Evolutionary conservation across 2,797 vertebrate species (phyloP), one percentile per base, ranked within the genome.

Genomic region (Atherinosoma microstoma): DNA sequence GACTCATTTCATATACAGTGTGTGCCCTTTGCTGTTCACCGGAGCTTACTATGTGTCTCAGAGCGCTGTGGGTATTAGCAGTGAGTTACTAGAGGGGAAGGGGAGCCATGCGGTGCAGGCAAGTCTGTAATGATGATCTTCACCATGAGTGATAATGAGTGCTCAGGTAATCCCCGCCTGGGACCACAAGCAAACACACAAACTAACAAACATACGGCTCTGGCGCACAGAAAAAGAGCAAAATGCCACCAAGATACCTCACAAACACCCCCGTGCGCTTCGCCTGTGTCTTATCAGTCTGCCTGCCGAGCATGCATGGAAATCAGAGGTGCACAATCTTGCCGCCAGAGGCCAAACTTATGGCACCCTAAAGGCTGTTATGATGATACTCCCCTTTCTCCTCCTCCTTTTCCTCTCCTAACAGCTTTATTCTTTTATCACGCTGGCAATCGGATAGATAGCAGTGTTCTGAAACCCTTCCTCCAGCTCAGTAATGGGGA

Each of bases 381-480:
- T 73, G 76, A 77, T 70, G 80, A 83, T 85, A 78, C 78, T 56
- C 65, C 34, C 69, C 57, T 51, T 70, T 58, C 51, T 62, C n/a
- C 45, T 65, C 70, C 66, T 60, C 61, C 36, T 82, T 70, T 61
- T 78, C 65, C 77, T 73, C 67, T 83, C 71, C 45, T 71, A 85
- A 79, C 82, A 64, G 85, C 85, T 89, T 78, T 83, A 76, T 86
- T 85, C 65, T 78, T 84, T 90, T 88, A 92, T 91, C 91, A 71
- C 59, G 32, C 42, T 49, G 78, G 64, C 67, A 73, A 89, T 90
- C 91, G 66, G 68, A 83, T 24, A 76, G 87, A 89, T 86, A 87
- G 82, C 22, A 8, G 56, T 18, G 58, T 81, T 76, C 68, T 82
- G 76, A 83, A 88, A 78, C 67, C 58, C 42, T 68, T 85, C 68